These are phyloP conservation scores for Petromus typicus DNA, from an alignment of 2,113 vertebrate species.

Conservation along the genomic window DNA sequence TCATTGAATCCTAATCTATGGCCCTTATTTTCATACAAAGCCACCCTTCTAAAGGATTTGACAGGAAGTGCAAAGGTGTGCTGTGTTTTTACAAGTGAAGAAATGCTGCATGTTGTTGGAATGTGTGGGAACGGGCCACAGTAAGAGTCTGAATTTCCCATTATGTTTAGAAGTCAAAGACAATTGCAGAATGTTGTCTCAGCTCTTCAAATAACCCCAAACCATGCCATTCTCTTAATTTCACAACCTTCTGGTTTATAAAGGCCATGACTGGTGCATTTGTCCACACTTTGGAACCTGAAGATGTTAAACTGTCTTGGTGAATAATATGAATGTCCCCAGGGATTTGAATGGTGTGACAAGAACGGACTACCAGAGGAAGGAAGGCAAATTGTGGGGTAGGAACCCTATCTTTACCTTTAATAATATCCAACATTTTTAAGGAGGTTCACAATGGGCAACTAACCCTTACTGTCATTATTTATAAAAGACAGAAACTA, in stretches of 20 bases:
- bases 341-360: not conserved
- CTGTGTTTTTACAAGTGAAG: conserved; percentile 27
- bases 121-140: conserved; percentile 12
- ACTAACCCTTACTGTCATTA: not conserved
- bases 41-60: conserved; percentile 31
- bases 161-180: conserved; percentile 21
- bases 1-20: conserved; percentile 7
- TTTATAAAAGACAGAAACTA: conserved; percentile 18
- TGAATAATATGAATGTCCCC: conserved; percentile 22
- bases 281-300: conserved; percentile 3
- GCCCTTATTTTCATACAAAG: conserved; percentile 4
- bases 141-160: not conserved
- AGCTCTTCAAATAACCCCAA: not conserved
- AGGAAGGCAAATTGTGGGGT: not conserved
- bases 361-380: not conserved
- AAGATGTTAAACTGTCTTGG: conserved; percentile 37
- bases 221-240: conserved; percentile 33
- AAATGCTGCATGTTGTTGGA: conserved; percentile 24
- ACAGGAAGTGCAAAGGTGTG: not conserved
- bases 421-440: not conserved
- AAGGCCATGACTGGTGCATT: not conserved
- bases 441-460: not conserved
- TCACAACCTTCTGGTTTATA: conserved; percentile 26
- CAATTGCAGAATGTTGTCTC: conserved; percentile 22
- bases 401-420: not conserved